These are phyloP conservation scores for Sitophilus oryzae DNA, from an alignment of 1,140 invertebrate species.

Conservation along the genomic window DNA sequence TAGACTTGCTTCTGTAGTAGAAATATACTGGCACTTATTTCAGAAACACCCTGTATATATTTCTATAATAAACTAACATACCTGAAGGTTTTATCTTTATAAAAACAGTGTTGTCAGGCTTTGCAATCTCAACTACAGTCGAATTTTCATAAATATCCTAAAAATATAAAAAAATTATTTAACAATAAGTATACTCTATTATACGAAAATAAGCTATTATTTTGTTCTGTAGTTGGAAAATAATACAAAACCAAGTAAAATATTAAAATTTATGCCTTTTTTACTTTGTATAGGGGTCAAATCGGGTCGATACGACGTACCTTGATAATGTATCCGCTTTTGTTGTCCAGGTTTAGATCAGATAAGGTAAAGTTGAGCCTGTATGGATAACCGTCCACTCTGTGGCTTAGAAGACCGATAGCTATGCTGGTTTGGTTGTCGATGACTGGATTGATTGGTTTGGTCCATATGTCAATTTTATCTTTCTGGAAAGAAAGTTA, in stretches of 20 bases:
- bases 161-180: slow-evolving; percentile 28
- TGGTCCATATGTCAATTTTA: slow-evolving; percentile 48
- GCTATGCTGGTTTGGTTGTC: slow-evolving; percentile 47
- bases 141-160: slow-evolving; percentile 36
- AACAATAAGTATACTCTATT: background rate
- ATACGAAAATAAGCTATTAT: background rate
- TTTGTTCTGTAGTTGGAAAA: too few species aligned
- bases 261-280: too few species aligned
- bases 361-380: slow-evolving; percentile 48
- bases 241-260: too few species aligned
- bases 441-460: slow-evolving; percentile 44
- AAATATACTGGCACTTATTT: too few species aligned
- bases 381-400: slow-evolving; percentile 56
- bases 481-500: slow-evolving; percentile 38
- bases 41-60: too few species aligned
- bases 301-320: slow-evolving; percentile 34
- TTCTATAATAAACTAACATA: slow-evolving; percentile 9
- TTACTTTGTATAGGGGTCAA: background rate
- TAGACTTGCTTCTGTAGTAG: too few species aligned
- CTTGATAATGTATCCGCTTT: slow-evolving; percentile 45
- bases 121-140: slow-evolving; percentile 3
- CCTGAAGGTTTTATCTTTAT: slow-evolving; percentile 19
- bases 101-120: slow-evolving; percentile 12
- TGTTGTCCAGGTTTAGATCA: slow-evolving; percentile 47
- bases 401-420: slow-evolving; percentile 51